Base-by-base conservation (phyloP, 2,888 invertebrate species). In the Macropis europaea region DNA sequence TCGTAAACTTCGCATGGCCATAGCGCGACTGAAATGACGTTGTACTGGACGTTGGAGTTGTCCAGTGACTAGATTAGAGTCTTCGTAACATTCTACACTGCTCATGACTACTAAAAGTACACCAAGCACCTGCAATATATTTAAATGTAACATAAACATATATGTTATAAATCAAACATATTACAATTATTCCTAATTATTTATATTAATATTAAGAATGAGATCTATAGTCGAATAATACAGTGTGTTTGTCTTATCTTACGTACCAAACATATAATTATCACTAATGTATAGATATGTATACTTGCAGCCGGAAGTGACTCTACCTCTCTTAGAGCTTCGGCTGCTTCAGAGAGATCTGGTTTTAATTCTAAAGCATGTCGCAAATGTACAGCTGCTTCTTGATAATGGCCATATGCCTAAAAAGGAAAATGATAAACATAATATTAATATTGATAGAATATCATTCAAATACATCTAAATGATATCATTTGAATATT, bases 371-470 rank as follows among this genome's bases (percentile, higher is more conserved):
- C 96, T 53, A 97, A 91, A 24, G 96, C 94, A 86, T 96, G 96
- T 80, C 94, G 93, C 76, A 97, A 92, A 90, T 97, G 96, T 73
- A 96, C 92, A 36, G 95, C 93, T 36, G 97, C 97, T 90, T 97
- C 97, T 91, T 96, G 94, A 90, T 96, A 95, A 87, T 96, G 96
- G 81, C 97, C 97, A 86, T 96, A 96, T 0, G 96, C 96, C 90
- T 91, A 60, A 67, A 61, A 38, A 61, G 17, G 2, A 22, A 34
- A 19, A 28, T 9, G 4, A 53, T 22, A 15, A 42, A 48, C 11
- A 34, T 30, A 26, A 26, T n/a, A n/a, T 17, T 11, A 54, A 43
- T 13, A 40, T 7, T 7, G 6, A 47, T 6, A 5, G 30, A 13
- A 22, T n/a, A 28, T 5, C 38, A 22, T 13, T 19, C 15, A 11